Evolutionary conservation across 2,797 vertebrate genomes (phyloP).

Genomic region (Kryptolebias ocellatus): DNA sequence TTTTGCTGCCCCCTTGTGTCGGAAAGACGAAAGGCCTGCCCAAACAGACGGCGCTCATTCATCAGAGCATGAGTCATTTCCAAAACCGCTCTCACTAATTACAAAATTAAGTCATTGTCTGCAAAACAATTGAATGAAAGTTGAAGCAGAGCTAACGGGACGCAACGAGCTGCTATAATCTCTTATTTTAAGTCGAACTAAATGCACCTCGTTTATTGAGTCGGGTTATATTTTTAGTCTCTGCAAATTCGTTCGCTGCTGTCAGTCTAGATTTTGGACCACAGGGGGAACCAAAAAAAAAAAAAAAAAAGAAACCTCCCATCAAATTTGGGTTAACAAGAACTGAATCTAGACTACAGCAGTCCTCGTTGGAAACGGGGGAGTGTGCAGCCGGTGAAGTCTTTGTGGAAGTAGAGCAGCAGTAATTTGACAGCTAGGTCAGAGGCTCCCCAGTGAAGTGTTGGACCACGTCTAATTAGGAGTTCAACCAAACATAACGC

Average conservation of each 20-base stretch:
- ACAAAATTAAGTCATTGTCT: conserved; percentile 53
- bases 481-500: conserved; percentile 62
- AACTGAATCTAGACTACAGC: conserved; percentile 40
- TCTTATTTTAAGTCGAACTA: conserved; percentile 38
- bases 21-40: conserved; percentile 57
- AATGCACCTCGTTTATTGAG: conserved; percentile 43
- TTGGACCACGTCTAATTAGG: conserved; percentile 75
- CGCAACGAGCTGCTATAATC: conserved; percentile 20
- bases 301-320: conserved; percentile 3
- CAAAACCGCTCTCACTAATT: conserved; percentile 61
- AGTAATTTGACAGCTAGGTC: conserved; percentile 78
- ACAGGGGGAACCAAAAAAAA: conserved; percentile 8
- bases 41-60: conserved; percentile 59
- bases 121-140: conserved; percentile 51
- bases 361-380: conserved; percentile 55
- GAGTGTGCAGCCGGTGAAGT: conserved; percentile 54
- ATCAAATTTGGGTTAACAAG: conserved; percentile 55
- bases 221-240: conserved; percentile 21
- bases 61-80: conserved; percentile 70
- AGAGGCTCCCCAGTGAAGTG: conserved; percentile 75
- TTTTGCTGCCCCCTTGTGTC: conserved; percentile 79
- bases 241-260: neutral
- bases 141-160: conserved; percentile 35
- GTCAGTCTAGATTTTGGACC: conserved; percentile 36
- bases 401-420: conserved; percentile 74